phyloP scores from a whole-genome alignment of 2,797 vertebrate genomes.

The Malacoraja senta region DNA sequence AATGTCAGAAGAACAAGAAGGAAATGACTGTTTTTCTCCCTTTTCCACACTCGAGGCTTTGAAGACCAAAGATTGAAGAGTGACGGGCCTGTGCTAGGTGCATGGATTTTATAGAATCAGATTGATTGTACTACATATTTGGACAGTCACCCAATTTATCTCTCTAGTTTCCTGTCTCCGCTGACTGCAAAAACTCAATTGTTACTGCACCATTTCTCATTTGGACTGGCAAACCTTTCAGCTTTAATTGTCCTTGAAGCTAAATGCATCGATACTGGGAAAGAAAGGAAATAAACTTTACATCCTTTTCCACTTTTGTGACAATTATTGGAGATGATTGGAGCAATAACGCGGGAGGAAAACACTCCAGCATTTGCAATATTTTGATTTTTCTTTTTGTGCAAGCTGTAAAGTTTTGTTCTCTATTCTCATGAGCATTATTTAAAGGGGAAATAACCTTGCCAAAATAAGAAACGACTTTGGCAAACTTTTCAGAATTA shows the following conservation, averaged over 20 bases:
- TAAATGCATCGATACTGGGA: not conserved
- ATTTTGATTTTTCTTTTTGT: too few relatives aligned
- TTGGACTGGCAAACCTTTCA: slow-evolving; percentile 14
- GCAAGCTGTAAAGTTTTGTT: not conserved
- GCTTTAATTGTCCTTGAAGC: slow-evolving; percentile 5
- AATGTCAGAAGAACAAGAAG: not conserved
- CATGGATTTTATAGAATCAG: not conserved
- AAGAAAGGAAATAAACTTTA: slow-evolving; percentile 18
- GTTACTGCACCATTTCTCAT: not conserved
- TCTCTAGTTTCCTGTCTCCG: slow-evolving; percentile 9
- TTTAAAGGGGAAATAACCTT: slow-evolving; percentile 30
- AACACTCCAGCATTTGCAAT: not conserved
- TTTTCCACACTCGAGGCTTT: not conserved
- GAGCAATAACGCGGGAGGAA: not conserved
- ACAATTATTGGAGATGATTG: not conserved
- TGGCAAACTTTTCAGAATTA: not conserved
- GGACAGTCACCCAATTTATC: not conserved
- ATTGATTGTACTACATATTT: not conserved
- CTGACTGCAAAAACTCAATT: not conserved
- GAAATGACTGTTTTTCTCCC: not conserved
- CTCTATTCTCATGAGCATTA: slow-evolving; percentile 7
- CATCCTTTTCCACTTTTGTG: not conserved
- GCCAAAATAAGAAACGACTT: slow-evolving; percentile 11
- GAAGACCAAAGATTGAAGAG: not conserved
- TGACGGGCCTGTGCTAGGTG: not conserved